Percentiles rank a stretch among this genome's conserved stretches.
phyloP scores from a whole-genome alignment of 2,113 vertebrate species.

The Trichechus manatus region DNA sequence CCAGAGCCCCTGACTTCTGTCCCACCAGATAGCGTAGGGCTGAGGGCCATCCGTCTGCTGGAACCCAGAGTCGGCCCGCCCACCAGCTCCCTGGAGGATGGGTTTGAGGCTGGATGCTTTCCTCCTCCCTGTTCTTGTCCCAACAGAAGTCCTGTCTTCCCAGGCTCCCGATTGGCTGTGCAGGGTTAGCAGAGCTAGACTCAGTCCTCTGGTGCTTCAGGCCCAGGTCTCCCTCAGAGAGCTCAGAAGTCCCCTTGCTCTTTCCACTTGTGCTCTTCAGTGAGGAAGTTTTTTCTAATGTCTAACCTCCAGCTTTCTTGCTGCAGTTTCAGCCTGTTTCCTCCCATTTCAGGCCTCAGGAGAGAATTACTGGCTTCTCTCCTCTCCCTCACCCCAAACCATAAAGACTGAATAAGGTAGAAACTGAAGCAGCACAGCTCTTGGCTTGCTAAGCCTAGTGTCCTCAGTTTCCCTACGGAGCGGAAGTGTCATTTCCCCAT shows the following conservation, averaged over 20 bases:
- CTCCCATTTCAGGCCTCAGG: not conserved
- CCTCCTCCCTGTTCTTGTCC: not conserved
- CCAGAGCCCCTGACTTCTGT: conserved; percentile 72
- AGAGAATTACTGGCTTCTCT: not conserved
- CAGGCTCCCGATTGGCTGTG: not conserved
- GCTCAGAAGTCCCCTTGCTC: not conserved
- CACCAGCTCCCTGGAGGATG: conserved; percentile 10
- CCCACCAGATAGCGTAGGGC: not conserved
- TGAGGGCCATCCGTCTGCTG: not conserved
- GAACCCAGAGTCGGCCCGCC: not conserved
- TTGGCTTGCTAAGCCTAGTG: not conserved
- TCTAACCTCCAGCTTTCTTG: not conserved
- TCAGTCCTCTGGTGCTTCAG: not conserved
- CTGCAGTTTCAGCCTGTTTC: not conserved
- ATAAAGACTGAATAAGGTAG: not conserved
- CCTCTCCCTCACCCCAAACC: not conserved
- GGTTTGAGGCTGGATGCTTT: not conserved
- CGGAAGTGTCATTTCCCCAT: not conserved
- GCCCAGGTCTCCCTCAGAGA: not conserved
- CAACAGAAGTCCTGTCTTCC: not conserved
- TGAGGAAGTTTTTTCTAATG: not conserved
- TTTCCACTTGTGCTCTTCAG: not conserved
- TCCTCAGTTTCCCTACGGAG: not conserved
- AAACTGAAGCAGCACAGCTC: not conserved
- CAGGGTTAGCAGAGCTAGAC: not conserved